phyloP scores from a whole-genome alignment of 2,113 vertebrate species.

The Ictidomys tridecemlineatus region DNA sequence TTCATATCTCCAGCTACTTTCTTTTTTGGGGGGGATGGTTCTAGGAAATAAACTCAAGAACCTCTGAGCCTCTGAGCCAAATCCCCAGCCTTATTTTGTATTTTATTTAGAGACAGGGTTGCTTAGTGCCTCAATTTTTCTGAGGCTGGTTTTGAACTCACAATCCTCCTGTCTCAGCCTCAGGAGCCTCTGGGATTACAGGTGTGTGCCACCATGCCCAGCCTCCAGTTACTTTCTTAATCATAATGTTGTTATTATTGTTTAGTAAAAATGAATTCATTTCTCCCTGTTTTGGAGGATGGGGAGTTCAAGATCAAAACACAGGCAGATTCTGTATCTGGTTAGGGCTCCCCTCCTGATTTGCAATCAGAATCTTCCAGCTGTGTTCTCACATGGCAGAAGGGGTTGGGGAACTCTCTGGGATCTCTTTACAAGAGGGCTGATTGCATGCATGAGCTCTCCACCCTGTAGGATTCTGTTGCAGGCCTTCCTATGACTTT shows the following conservation, averaged over 20 bases:
- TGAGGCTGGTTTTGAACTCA: too few species aligned
- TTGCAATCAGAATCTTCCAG: background rate
- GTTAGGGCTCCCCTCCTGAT: background rate
- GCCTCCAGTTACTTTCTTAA: background rate
- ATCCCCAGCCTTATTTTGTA: too few species aligned
- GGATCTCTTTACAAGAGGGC: background rate
- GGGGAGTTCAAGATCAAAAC: background rate
- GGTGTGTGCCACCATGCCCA: too few species aligned
- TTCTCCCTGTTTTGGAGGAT: background rate
- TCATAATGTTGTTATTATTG: background rate
- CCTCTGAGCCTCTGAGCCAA: too few species aligned
- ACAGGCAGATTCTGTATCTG: background rate
- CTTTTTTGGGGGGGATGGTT: background rate
- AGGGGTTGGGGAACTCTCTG: too few species aligned
- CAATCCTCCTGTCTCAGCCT: too few species aligned
- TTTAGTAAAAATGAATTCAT: background rate
- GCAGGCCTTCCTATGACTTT: background rate
- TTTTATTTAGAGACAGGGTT: too few species aligned
- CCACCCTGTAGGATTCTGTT: background rate
- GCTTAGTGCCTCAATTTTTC: too few species aligned
- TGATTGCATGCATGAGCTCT: background rate
- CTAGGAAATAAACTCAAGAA: too few species aligned
- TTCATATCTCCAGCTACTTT: background rate
- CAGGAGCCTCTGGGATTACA: too few species aligned
- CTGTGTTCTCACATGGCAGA: background rate